phyloP scores from a whole-genome alignment of 2,888 invertebrate species.

The Drosophila helvetica region DNA sequence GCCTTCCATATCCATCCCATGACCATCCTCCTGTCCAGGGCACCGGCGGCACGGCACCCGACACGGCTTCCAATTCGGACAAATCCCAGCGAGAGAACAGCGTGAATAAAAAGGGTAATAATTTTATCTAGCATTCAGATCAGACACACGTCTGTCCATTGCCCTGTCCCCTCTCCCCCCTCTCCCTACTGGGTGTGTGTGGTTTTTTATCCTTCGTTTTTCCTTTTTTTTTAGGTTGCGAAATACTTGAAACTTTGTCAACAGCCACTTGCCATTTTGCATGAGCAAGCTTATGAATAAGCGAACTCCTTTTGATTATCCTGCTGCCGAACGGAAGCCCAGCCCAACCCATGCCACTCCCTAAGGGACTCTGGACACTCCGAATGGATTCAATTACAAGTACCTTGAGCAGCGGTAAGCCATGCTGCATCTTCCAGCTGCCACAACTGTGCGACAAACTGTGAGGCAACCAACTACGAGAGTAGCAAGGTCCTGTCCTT shows the following conservation, averaged over 20 bases:
- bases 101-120: conserved; percentile 81
- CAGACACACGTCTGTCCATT: conserved; percentile 80
- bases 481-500: background rate
- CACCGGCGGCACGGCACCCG: conserved; percentile 10
- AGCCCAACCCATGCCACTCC: background rate
- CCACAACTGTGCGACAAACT: conserved; percentile 77
- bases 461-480: conserved; percentile 29
- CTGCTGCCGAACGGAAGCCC: background rate
- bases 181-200: background rate
- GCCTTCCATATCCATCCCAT: conserved; percentile 5
- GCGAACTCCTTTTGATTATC: conserved; percentile 6
- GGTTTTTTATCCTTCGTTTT: conserved; percentile 41
- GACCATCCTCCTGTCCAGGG: conserved; percentile 22
- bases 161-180: conserved; percentile 6
- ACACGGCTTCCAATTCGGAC: conserved; percentile 49
- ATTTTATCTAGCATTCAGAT: conserved; percentile 83
- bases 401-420: conserved; percentile 72
- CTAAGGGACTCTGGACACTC: conserved; percentile 39
- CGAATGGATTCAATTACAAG: conserved; percentile 69
- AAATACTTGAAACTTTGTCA: conserved; percentile 73
- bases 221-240: conserved; percentile 39
- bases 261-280: conserved; percentile 53
- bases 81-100: conserved; percentile 48
- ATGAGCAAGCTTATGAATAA: conserved; percentile 71
- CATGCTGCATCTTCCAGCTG: conserved; percentile 59